Conservation (phyloP, 2,113 vertebrate species). For the Rhinoderma darwinii region DNA sequence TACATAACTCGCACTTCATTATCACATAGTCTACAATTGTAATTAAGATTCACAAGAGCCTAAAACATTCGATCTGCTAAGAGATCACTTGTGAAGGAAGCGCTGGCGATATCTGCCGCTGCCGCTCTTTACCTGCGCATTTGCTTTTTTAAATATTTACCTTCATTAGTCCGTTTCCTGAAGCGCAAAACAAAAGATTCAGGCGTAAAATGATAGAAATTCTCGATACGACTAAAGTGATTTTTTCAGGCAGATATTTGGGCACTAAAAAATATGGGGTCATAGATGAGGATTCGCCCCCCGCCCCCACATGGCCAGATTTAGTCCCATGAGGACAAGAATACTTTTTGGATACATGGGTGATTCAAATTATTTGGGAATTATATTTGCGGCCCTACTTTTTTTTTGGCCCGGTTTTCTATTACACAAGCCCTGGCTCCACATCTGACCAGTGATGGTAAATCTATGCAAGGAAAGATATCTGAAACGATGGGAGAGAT, state of each 20-base stretch:
- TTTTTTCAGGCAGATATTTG: too few relatives aligned
- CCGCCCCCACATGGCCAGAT: too few relatives aligned
- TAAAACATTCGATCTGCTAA: neutral
- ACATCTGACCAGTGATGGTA: too few relatives aligned
- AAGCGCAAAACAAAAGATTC: neutral
- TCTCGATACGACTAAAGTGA: neutral
- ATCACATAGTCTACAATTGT: slow-evolving; percentile 13
- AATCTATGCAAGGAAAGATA: too few relatives aligned
- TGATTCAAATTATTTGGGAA: too few relatives aligned
- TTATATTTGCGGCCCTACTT: too few relatives aligned
- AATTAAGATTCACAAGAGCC: neutral
- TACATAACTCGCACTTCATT: neutral
- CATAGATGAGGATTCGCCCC: neutral
- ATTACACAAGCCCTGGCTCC: too few relatives aligned
- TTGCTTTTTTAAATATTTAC: neutral
- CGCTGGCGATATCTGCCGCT: neutral
- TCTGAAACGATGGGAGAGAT: too few relatives aligned
- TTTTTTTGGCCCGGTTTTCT: too few relatives aligned
- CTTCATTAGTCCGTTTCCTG: neutral
- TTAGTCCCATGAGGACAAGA: too few relatives aligned
- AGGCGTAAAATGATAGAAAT: neutral
- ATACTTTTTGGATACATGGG: too few relatives aligned
- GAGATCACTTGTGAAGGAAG: neutral
- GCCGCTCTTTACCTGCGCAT: neutral
- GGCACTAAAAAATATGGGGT: too few relatives aligned